Conservation (phyloP, 2,113 vertebrate genomes). For the rat (Rattus norvegicus) region DNA sequence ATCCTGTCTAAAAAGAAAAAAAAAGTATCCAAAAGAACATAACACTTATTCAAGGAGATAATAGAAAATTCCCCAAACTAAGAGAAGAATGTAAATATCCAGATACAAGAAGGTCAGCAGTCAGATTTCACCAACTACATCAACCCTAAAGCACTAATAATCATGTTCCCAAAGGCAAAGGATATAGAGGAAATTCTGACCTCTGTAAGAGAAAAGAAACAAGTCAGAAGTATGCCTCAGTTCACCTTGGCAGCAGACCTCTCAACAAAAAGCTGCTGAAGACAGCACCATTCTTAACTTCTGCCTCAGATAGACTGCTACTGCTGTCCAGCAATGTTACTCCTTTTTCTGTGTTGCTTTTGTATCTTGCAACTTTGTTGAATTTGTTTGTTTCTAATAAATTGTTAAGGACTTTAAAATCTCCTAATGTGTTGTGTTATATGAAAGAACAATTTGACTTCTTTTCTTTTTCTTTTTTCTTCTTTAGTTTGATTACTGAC, state of each 20-base stretch:
- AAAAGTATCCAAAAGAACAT: not conserved
- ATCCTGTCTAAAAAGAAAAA: not conserved
- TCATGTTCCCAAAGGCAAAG: not conserved
- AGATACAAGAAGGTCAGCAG: not conserved
- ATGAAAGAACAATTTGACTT: not conserved
- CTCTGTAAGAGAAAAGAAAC: not conserved
- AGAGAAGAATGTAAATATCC: not conserved
- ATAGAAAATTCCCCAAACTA: not conserved
- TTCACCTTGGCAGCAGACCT: not conserved
- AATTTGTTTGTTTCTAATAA: not conserved
- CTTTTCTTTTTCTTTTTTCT: not conserved
- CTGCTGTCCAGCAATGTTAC: not conserved
- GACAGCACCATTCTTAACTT: not conserved
- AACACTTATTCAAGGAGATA: not conserved
- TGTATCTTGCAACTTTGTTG: not conserved
- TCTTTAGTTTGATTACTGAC: not conserved
- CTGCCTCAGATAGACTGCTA: not conserved
- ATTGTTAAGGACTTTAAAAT: not conserved
- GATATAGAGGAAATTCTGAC: not conserved
- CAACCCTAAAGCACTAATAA: not conserved
- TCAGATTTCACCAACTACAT: not conserved
- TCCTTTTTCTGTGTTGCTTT: not conserved
- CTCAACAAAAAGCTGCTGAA: not conserved
- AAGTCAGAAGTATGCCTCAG: not conserved
- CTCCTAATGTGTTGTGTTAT: too few species aligned